Percentiles rank a stretch among this genome's conserved stretches.
Evolutionary conservation across 92 coral and sea anemone genomes (phyloP).

Genomic region (Phenganax stokvisi): DNA sequence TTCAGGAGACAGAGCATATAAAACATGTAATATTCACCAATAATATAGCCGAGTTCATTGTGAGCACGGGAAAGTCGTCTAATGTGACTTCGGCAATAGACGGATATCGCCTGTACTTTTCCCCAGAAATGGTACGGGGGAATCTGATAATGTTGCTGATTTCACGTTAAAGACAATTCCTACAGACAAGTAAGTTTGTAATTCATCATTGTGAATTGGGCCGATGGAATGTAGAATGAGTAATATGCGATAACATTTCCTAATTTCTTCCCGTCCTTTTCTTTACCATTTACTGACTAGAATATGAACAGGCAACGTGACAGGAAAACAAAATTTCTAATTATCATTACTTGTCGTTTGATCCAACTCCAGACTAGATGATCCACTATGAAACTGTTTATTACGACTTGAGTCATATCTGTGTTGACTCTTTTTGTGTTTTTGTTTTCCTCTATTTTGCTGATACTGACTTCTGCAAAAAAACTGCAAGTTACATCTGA

Average conservation of each 20-base stretch:
- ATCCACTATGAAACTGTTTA: conserved; percentile 42
- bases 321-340: neutral
- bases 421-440: conserved; percentile 46
- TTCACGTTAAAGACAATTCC: too few relatives aligned
- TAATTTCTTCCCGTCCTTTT: too few relatives aligned
- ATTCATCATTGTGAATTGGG: neutral
- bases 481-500: neutral
- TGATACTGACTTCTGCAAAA: conserved; percentile 31
- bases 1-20: neutral
- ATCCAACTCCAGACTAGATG: conserved; percentile 50
- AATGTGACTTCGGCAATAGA: neutral
- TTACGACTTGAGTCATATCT: conserved; percentile 46
- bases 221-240: too few relatives aligned
- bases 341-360: conserved; percentile 43
- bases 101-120: neutral
- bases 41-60: neutral
- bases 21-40: too few relatives aligned
- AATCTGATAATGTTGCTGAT: too few relatives aligned
- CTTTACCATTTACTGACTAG: neutral
- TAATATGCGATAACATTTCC: too few relatives aligned
- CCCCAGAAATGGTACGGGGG: neutral
- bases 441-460: conserved; percentile 41
- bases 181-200: too few relatives aligned
- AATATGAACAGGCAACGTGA: neutral
- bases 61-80: neutral